A percentile compares a stretch with the other conserved stretches of the same genome.
Conservation (phyloP, 1,140 invertebrate species). For the Trissolcus basalis region DNA sequence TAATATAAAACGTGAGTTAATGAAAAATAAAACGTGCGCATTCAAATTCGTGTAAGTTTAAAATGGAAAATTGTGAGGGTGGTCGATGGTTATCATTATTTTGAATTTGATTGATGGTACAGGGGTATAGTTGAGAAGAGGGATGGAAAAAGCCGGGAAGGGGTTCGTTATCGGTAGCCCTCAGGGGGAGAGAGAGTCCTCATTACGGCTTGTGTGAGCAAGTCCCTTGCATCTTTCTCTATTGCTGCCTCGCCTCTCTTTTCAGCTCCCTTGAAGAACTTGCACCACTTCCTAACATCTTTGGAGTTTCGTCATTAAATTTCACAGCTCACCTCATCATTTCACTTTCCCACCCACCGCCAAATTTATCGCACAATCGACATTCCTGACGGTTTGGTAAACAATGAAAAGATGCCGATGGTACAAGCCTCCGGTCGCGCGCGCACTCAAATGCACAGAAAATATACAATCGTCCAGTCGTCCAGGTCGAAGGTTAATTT, state of each 20-base stretch:
- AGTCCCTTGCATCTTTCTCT: constrained; percentile 42
- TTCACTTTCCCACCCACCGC: constrained; percentile 3
- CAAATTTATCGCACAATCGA: constrained; percentile 22
- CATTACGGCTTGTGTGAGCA: constrained; percentile 65
- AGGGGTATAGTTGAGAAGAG: constrained; percentile 38
- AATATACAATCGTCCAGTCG: constrained; percentile 34
- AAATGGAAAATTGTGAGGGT: constrained; percentile 52
- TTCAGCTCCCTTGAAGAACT: constrained; percentile 29
- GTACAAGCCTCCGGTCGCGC: constrained; percentile 24
- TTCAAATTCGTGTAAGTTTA: constrained; percentile 52
- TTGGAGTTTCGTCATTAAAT: constrained; percentile 38
- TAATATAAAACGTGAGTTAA: neutral
- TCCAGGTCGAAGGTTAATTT: constrained; percentile 61
- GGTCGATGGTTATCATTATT: constrained; percentile 65
- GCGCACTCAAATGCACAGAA: constrained; percentile 54
- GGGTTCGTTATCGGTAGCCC: constrained; percentile 62
- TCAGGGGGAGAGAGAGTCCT: constrained; percentile 64
- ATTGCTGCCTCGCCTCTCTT: constrained; percentile 12
- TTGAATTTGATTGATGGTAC: constrained; percentile 55
- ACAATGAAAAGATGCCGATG: constrained; percentile 22
- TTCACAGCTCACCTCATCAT: neutral
- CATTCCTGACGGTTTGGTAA: constrained; percentile 9
- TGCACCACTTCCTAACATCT: constrained; percentile 21
- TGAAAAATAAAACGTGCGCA: constrained; percentile 21
- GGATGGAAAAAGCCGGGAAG: constrained; percentile 45